These are phyloP conservation scores for Oryzias melastigma DNA, from an alignment of 2,113 vertebrate genomes.

Conservation along the genomic window DNA sequence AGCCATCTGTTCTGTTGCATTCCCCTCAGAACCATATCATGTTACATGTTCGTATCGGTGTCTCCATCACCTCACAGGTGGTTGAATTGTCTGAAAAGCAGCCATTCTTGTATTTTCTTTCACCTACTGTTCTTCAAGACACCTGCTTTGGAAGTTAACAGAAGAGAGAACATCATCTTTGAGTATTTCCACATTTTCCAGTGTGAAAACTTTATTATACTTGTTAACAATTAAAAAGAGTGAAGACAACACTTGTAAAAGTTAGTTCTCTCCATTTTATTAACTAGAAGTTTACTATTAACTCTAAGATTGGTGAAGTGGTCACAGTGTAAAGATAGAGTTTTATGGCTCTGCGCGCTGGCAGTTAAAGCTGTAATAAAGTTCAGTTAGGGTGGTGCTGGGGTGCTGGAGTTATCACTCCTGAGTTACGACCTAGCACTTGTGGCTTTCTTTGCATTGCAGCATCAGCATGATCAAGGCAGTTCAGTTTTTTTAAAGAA, in stretches of 20 bases:
- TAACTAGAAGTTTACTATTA: conserved; percentile 64
- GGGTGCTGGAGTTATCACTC: conserved; percentile 10
- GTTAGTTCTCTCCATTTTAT: conserved; percentile 49
- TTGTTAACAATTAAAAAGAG: conserved; percentile 45
- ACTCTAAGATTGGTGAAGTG: conserved; percentile 56
- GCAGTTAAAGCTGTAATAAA: conserved; percentile 38
- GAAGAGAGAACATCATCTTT: too few relatives aligned
- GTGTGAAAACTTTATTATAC: conserved; percentile 56
- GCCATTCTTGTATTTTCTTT: not conserved
- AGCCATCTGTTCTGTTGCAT: not conserved
- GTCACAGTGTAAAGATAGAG: conserved; percentile 48
- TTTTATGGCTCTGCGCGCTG: conserved; percentile 55
- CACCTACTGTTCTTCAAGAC: conserved; percentile 12
- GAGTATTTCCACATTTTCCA: not conserved
- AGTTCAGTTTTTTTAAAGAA: not conserved
- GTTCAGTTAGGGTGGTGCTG: conserved; percentile 1
- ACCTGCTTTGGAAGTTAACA: conserved; percentile 33
- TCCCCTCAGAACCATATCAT: not conserved
- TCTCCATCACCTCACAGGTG: too few relatives aligned
- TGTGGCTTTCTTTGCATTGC: not conserved
- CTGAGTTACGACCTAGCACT: conserved; percentile 1
- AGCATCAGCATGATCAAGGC: not conserved
- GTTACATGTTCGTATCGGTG: not conserved
- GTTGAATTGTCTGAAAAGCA: not conserved
- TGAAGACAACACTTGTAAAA: conserved; percentile 42